phyloP scores from a whole-genome alignment of 2,888 invertebrate species.

The Conops quadrifasciatus region DNA sequence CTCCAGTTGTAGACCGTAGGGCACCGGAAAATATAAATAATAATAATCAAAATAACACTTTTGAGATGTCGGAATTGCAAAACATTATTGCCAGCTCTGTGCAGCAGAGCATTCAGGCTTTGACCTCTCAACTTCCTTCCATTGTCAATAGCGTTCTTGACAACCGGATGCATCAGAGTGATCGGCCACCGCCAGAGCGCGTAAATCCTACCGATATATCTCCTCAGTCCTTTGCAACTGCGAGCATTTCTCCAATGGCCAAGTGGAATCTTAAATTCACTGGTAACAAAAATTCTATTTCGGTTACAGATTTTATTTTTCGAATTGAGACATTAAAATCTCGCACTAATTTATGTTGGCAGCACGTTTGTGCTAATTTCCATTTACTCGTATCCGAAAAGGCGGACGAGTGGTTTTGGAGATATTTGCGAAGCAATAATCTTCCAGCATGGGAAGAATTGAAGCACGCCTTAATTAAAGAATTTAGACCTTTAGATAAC shows the following conservation, averaged over 20 bases:
- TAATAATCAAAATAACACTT: no score
- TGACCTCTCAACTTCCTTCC: not conserved
- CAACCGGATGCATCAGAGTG: not conserved
- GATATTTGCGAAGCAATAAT: not conserved
- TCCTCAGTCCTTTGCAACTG: not conserved
- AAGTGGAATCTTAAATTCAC: conserved; percentile 5
- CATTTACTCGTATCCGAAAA: no score
- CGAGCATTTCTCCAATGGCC: not conserved
- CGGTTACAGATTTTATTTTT: conserved; percentile 3
- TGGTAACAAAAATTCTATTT: conserved; percentile 2
- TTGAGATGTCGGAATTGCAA: no score
- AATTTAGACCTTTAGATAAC: conserved; percentile 1
- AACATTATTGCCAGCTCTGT: not conserved
- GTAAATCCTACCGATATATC: not conserved
- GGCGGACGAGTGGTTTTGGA: not conserved
- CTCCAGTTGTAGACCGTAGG: no score
- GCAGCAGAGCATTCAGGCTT: conserved; percentile 2
- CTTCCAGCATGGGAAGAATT: not conserved
- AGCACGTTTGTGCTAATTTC: no score
- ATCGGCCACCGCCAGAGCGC: not conserved
- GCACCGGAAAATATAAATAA: no score
- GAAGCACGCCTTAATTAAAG: not conserved
- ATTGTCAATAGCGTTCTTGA: not conserved
- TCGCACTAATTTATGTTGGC: not conserved
- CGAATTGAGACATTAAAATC: not conserved